Base-by-base conservation (phyloP, 2,888 invertebrate species). In the Metellina segmentata region DNA sequence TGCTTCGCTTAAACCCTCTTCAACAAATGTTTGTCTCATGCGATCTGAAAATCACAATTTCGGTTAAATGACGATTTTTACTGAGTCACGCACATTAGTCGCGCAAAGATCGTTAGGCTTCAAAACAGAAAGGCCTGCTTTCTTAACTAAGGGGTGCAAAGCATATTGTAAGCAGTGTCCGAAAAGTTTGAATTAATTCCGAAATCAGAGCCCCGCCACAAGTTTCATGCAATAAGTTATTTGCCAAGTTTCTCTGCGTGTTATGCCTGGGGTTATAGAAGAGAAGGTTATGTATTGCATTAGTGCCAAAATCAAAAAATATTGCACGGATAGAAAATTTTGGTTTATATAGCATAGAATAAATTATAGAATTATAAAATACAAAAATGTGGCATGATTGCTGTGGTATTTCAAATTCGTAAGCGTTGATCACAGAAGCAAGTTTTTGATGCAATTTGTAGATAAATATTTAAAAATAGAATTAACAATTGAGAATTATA, bases 1-100 rank as follows among this genome's bases (percentile, higher is more conserved):
- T 34, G 20, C 48, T 34, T 74, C 74, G 48, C 20, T 8, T 20
- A 74, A 74, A 74, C 20, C 20, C 74, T 34, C 48, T 74, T 74
- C 74, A 34, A 61, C 74, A 9, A 20, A 74, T 19, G 48, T 74
- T 74, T 74, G 74, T 48, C 11, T 74, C 74, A 20, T 74, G 11
- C 9, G 74, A 74, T 74, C 74, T 74, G 74, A 74, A 74, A 74
- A 74, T 74, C 48, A 74, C 74, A 74, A 74, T 74, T 6, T 34
- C 20, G 20, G 74, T n/a, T 61, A 61, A 61, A 61, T 61, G 13
- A 16, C 61, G 13, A 61, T 61, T 61, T 61, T 8, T 11, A 61
- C 61, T 61, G 16, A 16, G 11, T 61, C 61, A 16, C 61, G 9
- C 61, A 16, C 13, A 61, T 61, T 61, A 61, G 61, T 61, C 61